Base-by-base conservation (phyloP, 2,797 vertebrate species). In the Merluccius polli region DNA sequence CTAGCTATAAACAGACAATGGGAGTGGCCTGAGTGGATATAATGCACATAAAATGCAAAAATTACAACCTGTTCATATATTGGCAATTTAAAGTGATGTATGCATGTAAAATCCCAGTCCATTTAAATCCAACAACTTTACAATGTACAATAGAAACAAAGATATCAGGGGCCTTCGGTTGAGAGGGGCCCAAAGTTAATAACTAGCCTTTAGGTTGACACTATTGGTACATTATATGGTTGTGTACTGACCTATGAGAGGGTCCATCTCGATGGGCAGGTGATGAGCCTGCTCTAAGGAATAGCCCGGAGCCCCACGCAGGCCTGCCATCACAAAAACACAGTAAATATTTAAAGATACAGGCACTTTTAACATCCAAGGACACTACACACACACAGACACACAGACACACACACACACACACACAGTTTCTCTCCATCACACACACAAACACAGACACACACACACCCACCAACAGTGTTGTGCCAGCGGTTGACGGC, bases 401-500 rank as follows among this genome's bases (percentile, higher is more conserved):
- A n/a, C 48, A 52, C 48, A n/a, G 1, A 4, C 18, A 16, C 48
- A 52, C 48, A 59, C 48, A n/a, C 48, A 59, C 48, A 52, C 44
- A 52, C 1, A 44, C 41, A 16, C 41, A 44, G 13, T 35, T 35
- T 35, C 8, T n/a, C n/a, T n/a, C n/a, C n/a, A 44, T 13, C 44
- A 21, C 16, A 41, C 11, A 41, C 38, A 41, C 38, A 38, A 10
- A 38, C 11, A 11, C 36, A 38, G n/a, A n/a, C n/a, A n/a, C n/a
- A n/a, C n/a, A n/a, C n/a, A 0, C 73, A 95, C 96, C 80, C 91
- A 99, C 98, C 98, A 73, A 99, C 97, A 67, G 98, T 99, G 92
- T 99, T 99, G 93, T 99, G 98, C 98, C 98, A 99, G 84, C 96
- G 95, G 91, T 99, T 99, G 89, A 99, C 97, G 0, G 98, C 97